Conservation (phyloP, 2,888 invertebrate species). For the Branchipolynoe longqiensis region DNA sequence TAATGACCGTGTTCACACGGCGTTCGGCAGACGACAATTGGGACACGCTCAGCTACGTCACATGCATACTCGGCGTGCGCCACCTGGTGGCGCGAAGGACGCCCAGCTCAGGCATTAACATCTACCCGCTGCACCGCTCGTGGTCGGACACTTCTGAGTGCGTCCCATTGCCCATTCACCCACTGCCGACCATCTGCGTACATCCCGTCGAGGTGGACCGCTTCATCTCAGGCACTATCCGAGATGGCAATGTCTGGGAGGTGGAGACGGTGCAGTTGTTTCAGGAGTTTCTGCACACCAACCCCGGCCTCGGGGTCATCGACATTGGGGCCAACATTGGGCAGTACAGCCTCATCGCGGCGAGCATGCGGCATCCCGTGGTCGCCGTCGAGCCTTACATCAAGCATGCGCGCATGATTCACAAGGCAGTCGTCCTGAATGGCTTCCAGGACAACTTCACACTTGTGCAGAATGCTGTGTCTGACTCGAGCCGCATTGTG, state of each 20-base stretch:
- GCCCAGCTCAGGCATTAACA: background rate
- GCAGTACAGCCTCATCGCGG: constrained; percentile 57
- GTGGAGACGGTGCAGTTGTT: constrained; percentile 33
- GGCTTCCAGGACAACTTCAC: constrained; percentile 53
- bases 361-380: constrained; percentile 50
- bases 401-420: constrained; percentile 50
- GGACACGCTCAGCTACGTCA: constrained; percentile 35
- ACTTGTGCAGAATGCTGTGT: constrained; percentile 58
- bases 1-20: background rate
- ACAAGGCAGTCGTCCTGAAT: constrained; percentile 49
- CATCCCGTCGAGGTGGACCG: constrained; percentile 39
- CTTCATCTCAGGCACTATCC: constrained; percentile 51
- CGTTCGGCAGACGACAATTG: constrained; percentile 42
- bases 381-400: constrained; percentile 60
- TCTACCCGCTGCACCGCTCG: constrained; percentile 29
- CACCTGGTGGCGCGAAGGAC: background rate
- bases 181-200: constrained; percentile 45
- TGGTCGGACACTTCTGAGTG: constrained; percentile 51
- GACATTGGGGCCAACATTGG: constrained; percentile 63
- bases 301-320: constrained; percentile 51
- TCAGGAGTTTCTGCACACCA: constrained; percentile 34
- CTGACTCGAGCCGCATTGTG: constrained; percentile 35
- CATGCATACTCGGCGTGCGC: constrained; percentile 25
- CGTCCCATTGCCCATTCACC: constrained; percentile 21
- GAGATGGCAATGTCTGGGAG: constrained; percentile 53